Percentiles rank a stretch among this genome's conserved stretches.
phyloP scores from a whole-genome alignment of 30 jellyfish, hydroid and myxozoan species.

The Hydractinia echinata region DNA sequence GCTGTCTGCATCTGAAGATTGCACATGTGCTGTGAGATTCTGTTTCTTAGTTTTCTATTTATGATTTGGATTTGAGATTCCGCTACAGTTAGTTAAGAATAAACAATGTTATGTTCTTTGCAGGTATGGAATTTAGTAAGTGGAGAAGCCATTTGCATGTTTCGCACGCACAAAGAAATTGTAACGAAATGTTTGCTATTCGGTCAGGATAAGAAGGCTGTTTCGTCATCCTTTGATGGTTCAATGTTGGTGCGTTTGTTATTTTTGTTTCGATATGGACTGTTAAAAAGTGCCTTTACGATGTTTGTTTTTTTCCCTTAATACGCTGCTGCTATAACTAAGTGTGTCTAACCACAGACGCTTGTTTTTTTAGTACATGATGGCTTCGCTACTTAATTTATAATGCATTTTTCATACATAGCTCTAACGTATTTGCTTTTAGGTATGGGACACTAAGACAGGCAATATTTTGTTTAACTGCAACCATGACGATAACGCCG shows the following conservation, averaged over 20 bases:
- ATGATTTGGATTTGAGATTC: neutral
- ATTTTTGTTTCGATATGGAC: neutral
- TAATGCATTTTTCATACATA: too few species aligned
- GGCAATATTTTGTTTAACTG: constrained; percentile 41
- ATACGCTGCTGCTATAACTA: neutral
- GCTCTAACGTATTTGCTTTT: neutral
- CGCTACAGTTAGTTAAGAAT: too few species aligned
- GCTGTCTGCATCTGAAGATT: too few species aligned
- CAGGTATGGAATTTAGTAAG: constrained; percentile 15
- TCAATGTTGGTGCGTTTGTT: constrained; percentile 5
- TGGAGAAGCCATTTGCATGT: constrained; percentile 11
- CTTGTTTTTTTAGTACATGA: neutral
- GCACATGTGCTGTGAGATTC: too few species aligned
- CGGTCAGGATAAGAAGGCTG: constrained; percentile 11
- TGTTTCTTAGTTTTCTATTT: neutral
- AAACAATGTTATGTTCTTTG: neutral
- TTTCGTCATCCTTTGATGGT: constrained; percentile 69
- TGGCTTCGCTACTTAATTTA: too few species aligned
- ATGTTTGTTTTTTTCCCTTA: neutral
- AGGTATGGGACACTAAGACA: constrained; percentile 69
- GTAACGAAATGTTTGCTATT: constrained; percentile 48
- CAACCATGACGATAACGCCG: constrained; percentile 50
- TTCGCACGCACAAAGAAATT: constrained; percentile 32
- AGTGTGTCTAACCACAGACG: neutral
- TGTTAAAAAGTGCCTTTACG: neutral